phyloP scores from a whole-genome alignment of 64 coral and sea anemone genomes.

The Montipora foliosa region DNA sequence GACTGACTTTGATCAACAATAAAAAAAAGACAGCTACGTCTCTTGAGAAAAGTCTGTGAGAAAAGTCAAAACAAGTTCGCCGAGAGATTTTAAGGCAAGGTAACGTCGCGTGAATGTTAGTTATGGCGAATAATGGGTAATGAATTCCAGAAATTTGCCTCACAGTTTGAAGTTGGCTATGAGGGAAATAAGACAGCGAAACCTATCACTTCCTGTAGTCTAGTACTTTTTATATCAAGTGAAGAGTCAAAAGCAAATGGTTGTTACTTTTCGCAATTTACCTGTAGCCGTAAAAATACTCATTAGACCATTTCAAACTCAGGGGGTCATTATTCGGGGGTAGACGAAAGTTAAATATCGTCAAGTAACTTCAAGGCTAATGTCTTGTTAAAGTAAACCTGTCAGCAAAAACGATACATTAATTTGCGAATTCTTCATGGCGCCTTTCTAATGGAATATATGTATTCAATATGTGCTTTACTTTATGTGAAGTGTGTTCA shows the following conservation, averaged over 20 bases:
- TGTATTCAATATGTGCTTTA: too few relatives aligned
- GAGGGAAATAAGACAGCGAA: too few relatives aligned
- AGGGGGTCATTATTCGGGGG: too few relatives aligned
- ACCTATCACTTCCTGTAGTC: too few relatives aligned
- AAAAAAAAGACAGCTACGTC: neutral
- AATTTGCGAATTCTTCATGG: neutral
- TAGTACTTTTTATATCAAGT: too few relatives aligned
- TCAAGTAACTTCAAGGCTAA: neutral
- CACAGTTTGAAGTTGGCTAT: too few relatives aligned
- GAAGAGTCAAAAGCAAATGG: too few relatives aligned
- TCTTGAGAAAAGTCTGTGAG: neutral
- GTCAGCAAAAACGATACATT: neutral
- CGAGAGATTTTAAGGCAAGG: neutral
- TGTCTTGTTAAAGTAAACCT: conserved; percentile 32
- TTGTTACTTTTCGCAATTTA: too few relatives aligned
- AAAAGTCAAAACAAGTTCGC: neutral
- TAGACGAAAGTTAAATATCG: neutral
- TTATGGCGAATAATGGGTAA: neutral
- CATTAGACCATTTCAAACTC: too few relatives aligned
- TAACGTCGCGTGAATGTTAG: neutral
- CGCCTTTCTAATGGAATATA: too few relatives aligned
- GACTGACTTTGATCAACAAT: conserved; percentile 26
- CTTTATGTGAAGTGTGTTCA: too few relatives aligned
- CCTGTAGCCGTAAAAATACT: too few relatives aligned
- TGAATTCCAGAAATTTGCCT: neutral